Evolutionary conservation across 2,113 vertebrate genomes (phyloP).

Genomic region (Mormoops blainvillei): DNA sequence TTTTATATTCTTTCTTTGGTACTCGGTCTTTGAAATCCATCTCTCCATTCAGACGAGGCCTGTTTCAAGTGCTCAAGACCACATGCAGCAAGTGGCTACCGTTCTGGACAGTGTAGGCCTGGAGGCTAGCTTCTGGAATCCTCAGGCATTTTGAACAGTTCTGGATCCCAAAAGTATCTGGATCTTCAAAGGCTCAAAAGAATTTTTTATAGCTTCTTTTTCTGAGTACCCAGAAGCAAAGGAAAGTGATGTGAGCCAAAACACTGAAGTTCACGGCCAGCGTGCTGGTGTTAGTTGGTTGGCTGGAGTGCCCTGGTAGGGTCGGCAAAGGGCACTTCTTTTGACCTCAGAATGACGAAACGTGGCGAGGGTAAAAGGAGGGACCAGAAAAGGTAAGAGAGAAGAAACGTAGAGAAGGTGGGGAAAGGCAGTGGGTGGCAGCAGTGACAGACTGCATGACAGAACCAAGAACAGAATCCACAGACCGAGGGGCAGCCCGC

Average conservation of each 20-base stretch:
- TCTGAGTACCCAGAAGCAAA: neutral
- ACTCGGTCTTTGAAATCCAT: neutral
- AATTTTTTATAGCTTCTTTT: neutral
- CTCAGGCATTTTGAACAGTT: neutral
- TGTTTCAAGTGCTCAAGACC: neutral
- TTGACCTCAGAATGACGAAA: neutral
- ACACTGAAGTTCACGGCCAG: neutral
- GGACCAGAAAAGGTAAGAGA: neutral
- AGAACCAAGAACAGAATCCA: neutral
- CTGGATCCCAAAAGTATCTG: neutral
- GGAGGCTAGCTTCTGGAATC: neutral
- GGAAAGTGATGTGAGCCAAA: neutral
- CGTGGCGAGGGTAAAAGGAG: neutral
- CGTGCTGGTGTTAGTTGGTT: neutral
- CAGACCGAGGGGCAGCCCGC: accelerated
- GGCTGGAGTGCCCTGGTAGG: neutral
- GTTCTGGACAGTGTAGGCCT: neutral
- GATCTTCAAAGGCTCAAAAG: neutral
- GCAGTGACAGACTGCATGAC: neutral
- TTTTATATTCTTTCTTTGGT: neutral
- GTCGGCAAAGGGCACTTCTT: neutral
- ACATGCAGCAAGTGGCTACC: neutral
- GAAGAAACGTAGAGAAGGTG: neutral
- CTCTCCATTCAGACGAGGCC: accelerated
- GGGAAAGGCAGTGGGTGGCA: neutral